These are phyloP conservation scores for Exaiptasia diaphana DNA, from an alignment of 64 coral and sea anemone genomes.

Conservation along the genomic window DNA sequence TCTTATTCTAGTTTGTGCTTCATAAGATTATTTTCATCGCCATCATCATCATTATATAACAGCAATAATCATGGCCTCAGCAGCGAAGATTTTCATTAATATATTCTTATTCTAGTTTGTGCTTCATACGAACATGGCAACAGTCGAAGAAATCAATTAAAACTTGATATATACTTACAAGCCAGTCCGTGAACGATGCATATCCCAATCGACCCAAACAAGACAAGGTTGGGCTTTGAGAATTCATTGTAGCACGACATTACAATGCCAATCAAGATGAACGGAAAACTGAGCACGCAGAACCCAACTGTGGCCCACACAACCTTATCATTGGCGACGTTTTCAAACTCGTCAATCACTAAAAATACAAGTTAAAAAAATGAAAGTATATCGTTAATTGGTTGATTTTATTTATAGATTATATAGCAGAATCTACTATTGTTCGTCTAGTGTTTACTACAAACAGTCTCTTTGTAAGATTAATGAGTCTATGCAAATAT, in stretches of 20 bases:
- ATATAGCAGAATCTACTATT: not conserved
- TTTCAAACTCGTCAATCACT: slow-evolving; percentile 87
- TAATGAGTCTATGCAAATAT: too few relatives aligned
- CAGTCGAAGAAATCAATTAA: too few relatives aligned
- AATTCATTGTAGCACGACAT: slow-evolving; percentile 84
- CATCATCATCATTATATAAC: too few relatives aligned
- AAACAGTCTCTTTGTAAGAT: not conserved
- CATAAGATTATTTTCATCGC: too few relatives aligned
- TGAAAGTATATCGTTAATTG: too few relatives aligned
- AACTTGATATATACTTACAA: slow-evolving; percentile 46
- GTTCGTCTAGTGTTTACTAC: too few relatives aligned
- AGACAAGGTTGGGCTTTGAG: slow-evolving; percentile 47
- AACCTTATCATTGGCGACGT: slow-evolving; percentile 74
- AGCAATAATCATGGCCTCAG: too few relatives aligned
- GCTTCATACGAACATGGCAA: too few relatives aligned
- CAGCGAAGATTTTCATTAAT: too few relatives aligned
- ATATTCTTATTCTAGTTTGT: too few relatives aligned
- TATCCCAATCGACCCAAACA: slow-evolving; percentile 66
- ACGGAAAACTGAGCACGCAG: slow-evolving; percentile 58
- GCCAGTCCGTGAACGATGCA: slow-evolving; percentile 63
- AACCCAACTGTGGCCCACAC: slow-evolving; percentile 86
- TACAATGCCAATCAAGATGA: slow-evolving; percentile 46
- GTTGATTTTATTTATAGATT: not conserved
- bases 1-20: too few relatives aligned
- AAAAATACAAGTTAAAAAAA: slow-evolving; percentile 17